Percentiles rank a stretch among this genome's conserved stretches.
These are phyloP conservation scores for Caenorhabditis sp. DNA, from an alignment of 2,888 invertebrate genomes.

Conservation along the genomic window DNA sequence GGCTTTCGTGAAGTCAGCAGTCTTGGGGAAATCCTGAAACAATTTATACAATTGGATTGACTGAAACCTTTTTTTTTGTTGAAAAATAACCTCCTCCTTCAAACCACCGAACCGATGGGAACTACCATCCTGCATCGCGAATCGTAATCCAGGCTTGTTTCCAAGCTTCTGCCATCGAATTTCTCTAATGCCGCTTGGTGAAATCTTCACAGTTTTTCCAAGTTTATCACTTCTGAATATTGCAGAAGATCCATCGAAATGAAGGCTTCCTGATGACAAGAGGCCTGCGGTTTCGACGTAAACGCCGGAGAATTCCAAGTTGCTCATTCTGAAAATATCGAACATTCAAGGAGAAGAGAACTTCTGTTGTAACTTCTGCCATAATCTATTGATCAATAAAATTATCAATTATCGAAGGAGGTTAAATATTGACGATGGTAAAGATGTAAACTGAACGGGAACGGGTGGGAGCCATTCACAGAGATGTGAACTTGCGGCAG, in stretches of 20 bases:
- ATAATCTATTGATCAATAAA: no score
- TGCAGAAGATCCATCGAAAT: slow-evolving; percentile 89
- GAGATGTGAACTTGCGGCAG: no score
- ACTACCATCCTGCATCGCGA: slow-evolving; percentile 93
- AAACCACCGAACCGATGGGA: slow-evolving; percentile 95
- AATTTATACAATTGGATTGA: no score
- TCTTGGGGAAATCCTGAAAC: slow-evolving; percentile 91
- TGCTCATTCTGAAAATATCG: slow-evolving; percentile 31
- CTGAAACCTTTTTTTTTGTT: not conserved
- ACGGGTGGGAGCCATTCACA: not conserved
- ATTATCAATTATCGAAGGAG: no score
- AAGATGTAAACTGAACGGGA: no score
- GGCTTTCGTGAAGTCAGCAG: slow-evolving; percentile 91
- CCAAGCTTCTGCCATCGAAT: slow-evolving; percentile 95
- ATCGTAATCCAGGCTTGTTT: slow-evolving; percentile 92
- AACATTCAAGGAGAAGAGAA: not conserved
- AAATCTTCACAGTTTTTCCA: slow-evolving; percentile 89
- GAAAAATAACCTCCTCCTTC: slow-evolving; percentile 86
- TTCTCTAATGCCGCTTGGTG: slow-evolving; percentile 90
- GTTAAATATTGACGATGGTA: no score
- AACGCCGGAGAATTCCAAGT: slow-evolving; percentile 74
- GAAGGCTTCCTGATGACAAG: slow-evolving; percentile 88
- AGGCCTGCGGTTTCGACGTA: slow-evolving; percentile 78
- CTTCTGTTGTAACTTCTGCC: no score
- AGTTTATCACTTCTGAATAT: slow-evolving; percentile 96